These are phyloP conservation scores for Linnaemya tessellans DNA, from an alignment of 2,888 invertebrate species.

Conservation along the genomic window DNA sequence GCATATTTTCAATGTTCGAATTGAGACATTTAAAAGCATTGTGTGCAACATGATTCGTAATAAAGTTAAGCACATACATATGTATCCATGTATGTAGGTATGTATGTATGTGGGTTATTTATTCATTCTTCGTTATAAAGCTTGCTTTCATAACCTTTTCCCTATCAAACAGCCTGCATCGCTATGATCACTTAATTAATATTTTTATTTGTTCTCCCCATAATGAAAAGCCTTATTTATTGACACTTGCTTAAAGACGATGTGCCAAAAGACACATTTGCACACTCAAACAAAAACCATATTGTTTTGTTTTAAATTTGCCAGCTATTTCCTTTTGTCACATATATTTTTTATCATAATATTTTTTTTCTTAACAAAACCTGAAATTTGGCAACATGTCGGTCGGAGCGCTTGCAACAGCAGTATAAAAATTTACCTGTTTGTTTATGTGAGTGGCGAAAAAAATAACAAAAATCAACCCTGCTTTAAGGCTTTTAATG, in stretches of 20 bases:
- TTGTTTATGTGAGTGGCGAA: not conserved
- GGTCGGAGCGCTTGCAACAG: constrained; percentile 9
- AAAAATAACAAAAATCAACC: constrained; percentile 54
- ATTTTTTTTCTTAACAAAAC: constrained; percentile 3
- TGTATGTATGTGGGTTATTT: not conserved
- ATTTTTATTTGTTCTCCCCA: not conserved
- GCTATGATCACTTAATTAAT: not conserved
- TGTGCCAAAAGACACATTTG: constrained; percentile 44
- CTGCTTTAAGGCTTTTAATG: constrained; percentile 46
- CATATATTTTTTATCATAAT: too few relatives aligned
- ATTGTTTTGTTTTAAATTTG: constrained; percentile 46
- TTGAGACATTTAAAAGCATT: too few relatives aligned
- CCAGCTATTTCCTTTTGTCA: constrained; percentile 46
- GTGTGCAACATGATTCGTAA: too few relatives aligned
- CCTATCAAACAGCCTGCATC: not conserved
- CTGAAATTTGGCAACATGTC: constrained; percentile 63
- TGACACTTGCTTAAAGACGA: constrained; percentile 51
- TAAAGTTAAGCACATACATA: too few relatives aligned
- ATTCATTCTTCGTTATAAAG: not conserved
- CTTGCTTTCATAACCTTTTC: not conserved
- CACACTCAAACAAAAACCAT: not conserved
- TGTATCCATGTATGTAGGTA: too few relatives aligned
- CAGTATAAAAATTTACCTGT: not conserved
- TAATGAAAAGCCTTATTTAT: constrained; percentile 19
- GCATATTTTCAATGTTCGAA: not conserved